Evolutionary conservation across 2,797 vertebrate genomes (phyloP).

Genomic region (Pipistrellus kuhlii): DNA sequence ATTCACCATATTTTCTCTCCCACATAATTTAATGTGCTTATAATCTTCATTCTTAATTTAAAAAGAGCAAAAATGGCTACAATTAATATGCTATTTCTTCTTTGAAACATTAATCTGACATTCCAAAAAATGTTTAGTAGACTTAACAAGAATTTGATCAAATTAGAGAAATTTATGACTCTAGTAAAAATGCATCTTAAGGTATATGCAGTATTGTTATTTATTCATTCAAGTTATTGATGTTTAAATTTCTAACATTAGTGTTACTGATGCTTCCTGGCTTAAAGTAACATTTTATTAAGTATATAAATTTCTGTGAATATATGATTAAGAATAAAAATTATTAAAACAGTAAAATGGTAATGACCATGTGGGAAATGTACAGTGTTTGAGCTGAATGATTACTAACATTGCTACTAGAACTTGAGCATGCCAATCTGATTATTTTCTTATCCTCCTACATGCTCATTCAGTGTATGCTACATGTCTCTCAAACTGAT

Average conservation of each 20-base stretch:
- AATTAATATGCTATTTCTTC: constrained; percentile 29
- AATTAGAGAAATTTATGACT: not conserved
- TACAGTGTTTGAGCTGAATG: not conserved
- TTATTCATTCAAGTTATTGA: not conserved
- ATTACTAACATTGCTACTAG: not conserved
- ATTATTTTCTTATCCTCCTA: not conserved
- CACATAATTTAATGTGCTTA: constrained; percentile 12
- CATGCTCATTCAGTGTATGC: not conserved
- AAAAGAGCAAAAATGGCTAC: not conserved
- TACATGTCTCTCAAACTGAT: not conserved
- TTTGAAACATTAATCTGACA: not conserved
- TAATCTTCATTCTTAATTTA: not conserved
- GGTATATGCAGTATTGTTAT: not conserved
- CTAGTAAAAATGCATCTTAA: not conserved
- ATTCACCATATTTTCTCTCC: not conserved
- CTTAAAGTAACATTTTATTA: constrained; percentile 32
- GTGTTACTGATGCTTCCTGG: not conserved
- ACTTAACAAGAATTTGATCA: not conserved
- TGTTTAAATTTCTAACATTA: not conserved
- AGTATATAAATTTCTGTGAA: not conserved
- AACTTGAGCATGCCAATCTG: not conserved
- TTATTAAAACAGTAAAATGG: not conserved
- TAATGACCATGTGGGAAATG: not conserved
- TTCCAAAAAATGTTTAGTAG: not conserved
- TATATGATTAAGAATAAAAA: not conserved